Conservation (phyloP, 2,113 vertebrate genomes). For the Campylomormyrus tamandua region DNA sequence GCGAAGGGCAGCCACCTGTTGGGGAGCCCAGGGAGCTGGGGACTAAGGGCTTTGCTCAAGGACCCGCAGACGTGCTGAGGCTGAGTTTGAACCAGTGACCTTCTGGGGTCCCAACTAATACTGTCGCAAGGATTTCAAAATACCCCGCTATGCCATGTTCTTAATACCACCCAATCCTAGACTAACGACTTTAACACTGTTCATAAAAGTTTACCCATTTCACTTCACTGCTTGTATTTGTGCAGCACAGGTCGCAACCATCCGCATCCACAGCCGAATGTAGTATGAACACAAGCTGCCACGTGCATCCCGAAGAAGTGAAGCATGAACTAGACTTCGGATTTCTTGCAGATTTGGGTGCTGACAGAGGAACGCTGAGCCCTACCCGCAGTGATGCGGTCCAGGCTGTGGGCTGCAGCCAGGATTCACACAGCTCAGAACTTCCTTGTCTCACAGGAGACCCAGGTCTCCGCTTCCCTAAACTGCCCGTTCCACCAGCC, state of each 20-base stretch:
- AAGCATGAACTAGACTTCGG: background rate
- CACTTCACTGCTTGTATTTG: background rate
- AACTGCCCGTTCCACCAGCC: background rate
- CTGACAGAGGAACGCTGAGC: background rate
- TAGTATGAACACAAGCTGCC: background rate
- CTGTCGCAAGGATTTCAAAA: too few species aligned
- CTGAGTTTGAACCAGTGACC: too few species aligned
- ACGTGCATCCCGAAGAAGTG: background rate
- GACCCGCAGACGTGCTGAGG: too few species aligned
- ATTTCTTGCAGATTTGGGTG: background rate
- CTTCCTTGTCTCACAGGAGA: background rate
- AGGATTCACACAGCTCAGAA: background rate
- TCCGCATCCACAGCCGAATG: too few species aligned
- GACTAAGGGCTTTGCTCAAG: too few species aligned
- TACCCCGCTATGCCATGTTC: background rate
- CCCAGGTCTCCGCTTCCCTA: background rate
- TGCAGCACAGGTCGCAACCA: too few species aligned
- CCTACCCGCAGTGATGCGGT: background rate
- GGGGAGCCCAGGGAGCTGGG: too few species aligned
- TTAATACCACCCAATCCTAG: background rate
- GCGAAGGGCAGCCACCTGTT: too few species aligned
- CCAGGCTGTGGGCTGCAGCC: background rate
- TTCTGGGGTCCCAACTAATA: too few species aligned
- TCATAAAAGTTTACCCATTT: background rate
- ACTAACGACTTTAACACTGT: background rate